phyloP scores from a whole-genome alignment of 2,113 vertebrate genomes.

The Otis tarda region DNA sequence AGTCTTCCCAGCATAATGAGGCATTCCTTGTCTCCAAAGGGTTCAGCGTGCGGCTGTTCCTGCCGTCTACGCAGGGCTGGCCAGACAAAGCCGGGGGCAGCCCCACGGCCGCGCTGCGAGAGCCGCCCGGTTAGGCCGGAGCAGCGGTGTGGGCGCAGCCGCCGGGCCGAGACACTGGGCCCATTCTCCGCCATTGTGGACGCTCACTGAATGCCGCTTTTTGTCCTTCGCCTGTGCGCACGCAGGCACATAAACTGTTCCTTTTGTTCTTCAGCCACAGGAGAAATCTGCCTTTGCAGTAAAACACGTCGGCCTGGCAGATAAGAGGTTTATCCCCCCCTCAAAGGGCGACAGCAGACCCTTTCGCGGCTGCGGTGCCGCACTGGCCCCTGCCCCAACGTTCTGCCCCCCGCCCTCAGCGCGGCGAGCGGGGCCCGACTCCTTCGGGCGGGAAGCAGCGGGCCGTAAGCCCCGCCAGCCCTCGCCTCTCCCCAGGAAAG shows the following conservation, averaged over 20 bases:
- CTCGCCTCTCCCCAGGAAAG: fast-evolving
- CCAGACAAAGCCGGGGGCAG: background rate
- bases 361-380: background rate
- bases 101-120: background rate
- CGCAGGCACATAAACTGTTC: fast-evolving
- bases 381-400: background rate
- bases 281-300: background rate
- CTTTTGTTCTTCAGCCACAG: background rate
- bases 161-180: background rate
- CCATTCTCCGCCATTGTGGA: background rate
- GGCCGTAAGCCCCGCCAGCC: no score
- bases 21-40: background rate
- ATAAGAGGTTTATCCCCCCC: background rate
- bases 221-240: background rate
- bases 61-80: background rate
- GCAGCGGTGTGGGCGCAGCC: background rate
- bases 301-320: fast-evolving
- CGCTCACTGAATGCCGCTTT: background rate
- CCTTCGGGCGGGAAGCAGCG: fast-evolving
- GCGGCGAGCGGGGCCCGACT: fast-evolving
- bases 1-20: background rate
- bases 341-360: background rate
- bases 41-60: background rate
- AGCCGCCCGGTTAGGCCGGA: background rate
- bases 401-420: no score